These are phyloP conservation scores for Leptoteleia sp. DNA, from an alignment of 1,140 invertebrate genomes.

Conservation along the genomic window DNA sequence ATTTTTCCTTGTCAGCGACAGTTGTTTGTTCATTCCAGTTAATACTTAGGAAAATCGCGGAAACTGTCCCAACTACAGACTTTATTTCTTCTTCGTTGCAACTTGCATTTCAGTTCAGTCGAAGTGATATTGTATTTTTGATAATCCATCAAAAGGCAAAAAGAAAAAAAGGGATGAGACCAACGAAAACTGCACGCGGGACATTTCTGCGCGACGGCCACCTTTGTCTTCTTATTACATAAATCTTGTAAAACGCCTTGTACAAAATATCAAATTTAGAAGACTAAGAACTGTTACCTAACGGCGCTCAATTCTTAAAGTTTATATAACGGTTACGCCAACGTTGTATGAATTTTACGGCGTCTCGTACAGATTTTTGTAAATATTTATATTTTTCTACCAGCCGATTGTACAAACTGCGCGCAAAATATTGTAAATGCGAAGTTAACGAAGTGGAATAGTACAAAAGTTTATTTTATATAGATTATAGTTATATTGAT, in stretches of 20 bases:
- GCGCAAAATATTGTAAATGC: constrained; percentile 1
- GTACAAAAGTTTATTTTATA: constrained; percentile 48
- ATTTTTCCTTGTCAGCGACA: constrained; percentile 9
- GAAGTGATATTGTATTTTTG: too few relatives aligned
- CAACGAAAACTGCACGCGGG: too few relatives aligned
- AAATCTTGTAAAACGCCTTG: constrained; percentile 13
- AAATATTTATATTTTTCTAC: constrained; percentile 43
- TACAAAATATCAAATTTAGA: constrained; percentile 7
- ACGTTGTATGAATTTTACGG: constrained; percentile 10
- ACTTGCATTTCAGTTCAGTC: too few relatives aligned
- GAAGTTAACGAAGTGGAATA: constrained; percentile 9
- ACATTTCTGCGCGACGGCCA: neutral
- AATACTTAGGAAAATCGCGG: constrained; percentile 13
- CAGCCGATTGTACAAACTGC: constrained; percentile 9
- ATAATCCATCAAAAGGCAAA: too few relatives aligned
- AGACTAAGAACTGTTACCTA: constrained; percentile 19
- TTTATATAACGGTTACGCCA: constrained; percentile 13
- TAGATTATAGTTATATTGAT: constrained; percentile 6
- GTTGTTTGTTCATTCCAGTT: constrained; percentile 8
- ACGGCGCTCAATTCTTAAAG: neutral
- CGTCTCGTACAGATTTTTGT: constrained; percentile 6
- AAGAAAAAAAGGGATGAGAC: too few relatives aligned
- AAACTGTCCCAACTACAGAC: neutral
- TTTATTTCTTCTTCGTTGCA: too few relatives aligned
- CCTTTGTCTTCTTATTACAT: constrained; percentile 1